Evolutionary conservation across 2,113 vertebrate species (phyloP), one percentile per base, ranked within the genome.

Genomic region (Lamprotornis superbus): DNA sequence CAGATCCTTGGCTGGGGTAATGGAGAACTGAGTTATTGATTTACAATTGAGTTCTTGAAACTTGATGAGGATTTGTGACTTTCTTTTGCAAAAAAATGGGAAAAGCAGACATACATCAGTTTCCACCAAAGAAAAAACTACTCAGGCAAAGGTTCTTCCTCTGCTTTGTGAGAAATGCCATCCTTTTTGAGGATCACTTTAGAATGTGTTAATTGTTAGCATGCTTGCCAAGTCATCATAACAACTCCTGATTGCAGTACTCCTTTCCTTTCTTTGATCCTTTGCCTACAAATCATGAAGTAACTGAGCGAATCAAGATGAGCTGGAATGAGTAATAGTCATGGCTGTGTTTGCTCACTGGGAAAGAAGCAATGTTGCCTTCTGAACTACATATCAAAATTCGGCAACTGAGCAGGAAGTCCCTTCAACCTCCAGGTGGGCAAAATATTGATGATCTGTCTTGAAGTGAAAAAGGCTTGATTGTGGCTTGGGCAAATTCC

Each of bases 251-350:
- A 56, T 27, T 73, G 80, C 53, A 57, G 42, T 30, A 42, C 37
- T 60, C 21, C 23, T 80, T 76, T 87, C 50, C 33, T 63, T 25
- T 83, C 83, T 88, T 67, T 88, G 79, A 90, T 95, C 79, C 56
- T 92, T 93, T 93, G 71, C 68, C 85, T 95, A 39, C 30, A 33
- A 12, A 15, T 39, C 71, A 64, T 64, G 57, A 90, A 91, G 33
- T 33, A 61, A 91, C 78, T 64, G 90, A 94, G 70, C 60, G 76
- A 70, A 94, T 89, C 87, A 95, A 88, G 90, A 86, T 59, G 71
- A 94, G 49, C 40, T 70, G 60, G 23, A 56, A 83, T 90, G 69
- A 86, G 12, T 83, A 68, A 68, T 49, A 83, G 44, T 19, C 15
- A 4, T 86, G 59, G 52, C 79, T 88, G 52, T 37, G 28, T 86